Conservation (phyloP, 2,113 vertebrate species). For the Oncorhynchus kisutch region DNA sequence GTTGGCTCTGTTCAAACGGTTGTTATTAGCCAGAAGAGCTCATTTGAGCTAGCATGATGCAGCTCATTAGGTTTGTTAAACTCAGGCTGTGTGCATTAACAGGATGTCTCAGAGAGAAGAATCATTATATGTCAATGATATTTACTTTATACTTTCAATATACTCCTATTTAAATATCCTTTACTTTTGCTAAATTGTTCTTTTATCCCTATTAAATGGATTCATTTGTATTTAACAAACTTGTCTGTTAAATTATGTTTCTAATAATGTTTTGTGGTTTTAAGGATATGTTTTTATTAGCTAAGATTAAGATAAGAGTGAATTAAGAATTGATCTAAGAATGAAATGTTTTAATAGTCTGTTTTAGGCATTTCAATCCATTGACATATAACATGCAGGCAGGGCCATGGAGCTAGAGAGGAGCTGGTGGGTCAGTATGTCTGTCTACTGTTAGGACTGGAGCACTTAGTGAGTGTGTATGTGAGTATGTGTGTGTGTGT, state of each 20-base stretch:
- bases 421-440: conserved; percentile 15
- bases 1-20: conserved; percentile 47
- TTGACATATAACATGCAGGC: conserved; percentile 41
- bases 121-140: conserved; percentile 12
- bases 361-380: conserved; percentile 9
- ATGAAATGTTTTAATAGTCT: neutral
- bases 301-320: too few species aligned
- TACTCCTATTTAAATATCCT: conserved; percentile 5
- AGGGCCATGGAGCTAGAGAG: conserved; percentile 15
- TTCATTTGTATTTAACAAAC: neutral
- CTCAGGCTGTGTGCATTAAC: conserved; percentile 40
- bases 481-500: neutral
- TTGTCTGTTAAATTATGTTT: neutral
- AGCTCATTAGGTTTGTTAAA: conserved; percentile 28
- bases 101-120: conserved; percentile 27
- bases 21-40: conserved; percentile 48
- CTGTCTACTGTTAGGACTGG: conserved; percentile 21
- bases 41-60: conserved; percentile 31
- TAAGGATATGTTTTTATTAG: neutral
- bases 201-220: neutral
- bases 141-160: neutral
- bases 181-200: conserved; percentile 7
- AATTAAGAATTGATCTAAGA: too few species aligned
- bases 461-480: conserved; percentile 3
- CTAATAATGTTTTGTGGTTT: conserved; percentile 10